phyloP scores from a whole-genome alignment of 2,113 vertebrate genomes.

The Henicopernis longicauda region DNA sequence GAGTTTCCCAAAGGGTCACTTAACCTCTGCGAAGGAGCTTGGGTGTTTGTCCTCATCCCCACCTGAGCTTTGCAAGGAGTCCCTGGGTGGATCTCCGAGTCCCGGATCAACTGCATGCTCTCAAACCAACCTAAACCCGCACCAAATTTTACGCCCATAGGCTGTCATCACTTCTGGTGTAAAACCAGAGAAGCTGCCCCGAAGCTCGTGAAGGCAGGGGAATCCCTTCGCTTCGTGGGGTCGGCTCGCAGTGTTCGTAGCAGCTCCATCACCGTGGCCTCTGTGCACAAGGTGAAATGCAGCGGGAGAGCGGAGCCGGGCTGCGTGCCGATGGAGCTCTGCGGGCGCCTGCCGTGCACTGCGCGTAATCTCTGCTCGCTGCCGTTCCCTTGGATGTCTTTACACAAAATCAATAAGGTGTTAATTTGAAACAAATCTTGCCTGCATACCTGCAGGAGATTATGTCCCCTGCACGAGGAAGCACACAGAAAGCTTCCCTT shows the following conservation, averaged over 20 bases:
- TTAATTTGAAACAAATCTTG: background rate
- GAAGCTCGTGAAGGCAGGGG: accelerated
- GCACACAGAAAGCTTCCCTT: background rate
- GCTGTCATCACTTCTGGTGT: accelerated
- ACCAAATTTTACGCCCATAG: accelerated
- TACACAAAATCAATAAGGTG: background rate
- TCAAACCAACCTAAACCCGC: background rate
- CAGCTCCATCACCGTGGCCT: background rate
- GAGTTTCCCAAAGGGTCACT: background rate
- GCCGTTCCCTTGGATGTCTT: background rate
- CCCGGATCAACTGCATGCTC: accelerated
- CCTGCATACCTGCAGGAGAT: background rate
- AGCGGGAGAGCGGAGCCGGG: background rate
- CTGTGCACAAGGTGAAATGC: background rate
- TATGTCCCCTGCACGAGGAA: background rate
- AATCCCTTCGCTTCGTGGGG: accelerated
- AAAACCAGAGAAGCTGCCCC: background rate
- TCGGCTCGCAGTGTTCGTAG: accelerated
- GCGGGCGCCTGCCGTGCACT: background rate
- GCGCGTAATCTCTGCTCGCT: accelerated
- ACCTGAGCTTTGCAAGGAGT: background rate
- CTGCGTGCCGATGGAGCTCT: background rate
- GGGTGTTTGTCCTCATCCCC: background rate
- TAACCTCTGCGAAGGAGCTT: accelerated
- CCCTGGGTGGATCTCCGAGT: accelerated